Evolutionary conservation across 2,888 invertebrate species (phyloP).

Genomic region (Hofmannophila pseudospretella): DNA sequence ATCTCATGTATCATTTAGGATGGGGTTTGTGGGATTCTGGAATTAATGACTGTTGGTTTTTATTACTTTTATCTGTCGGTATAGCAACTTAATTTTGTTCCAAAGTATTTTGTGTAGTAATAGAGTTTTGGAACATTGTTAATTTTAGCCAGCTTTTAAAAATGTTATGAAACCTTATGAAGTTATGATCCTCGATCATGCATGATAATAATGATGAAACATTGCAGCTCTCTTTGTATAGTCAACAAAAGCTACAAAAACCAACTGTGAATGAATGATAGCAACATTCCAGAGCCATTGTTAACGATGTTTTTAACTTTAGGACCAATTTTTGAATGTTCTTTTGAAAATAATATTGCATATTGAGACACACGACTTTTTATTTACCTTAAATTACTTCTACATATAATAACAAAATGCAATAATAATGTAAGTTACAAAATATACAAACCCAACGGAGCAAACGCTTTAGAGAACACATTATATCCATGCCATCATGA

Average conservation of each 20-base stretch:
- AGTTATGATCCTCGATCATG: not conserved
- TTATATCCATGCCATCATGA: no score
- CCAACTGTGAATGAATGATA: conserved; percentile 62
- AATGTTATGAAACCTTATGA: not conserved
- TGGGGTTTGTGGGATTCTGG: conserved; percentile 65
- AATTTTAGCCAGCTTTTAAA: not conserved
- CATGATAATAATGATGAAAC: no score
- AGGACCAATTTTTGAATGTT: conserved; percentile 78
- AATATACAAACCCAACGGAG: conserved; percentile 30
- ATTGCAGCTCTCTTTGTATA: conserved; percentile 48
- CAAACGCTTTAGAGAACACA: conserved; percentile 48
- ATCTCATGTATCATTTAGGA: conserved; percentile 72
- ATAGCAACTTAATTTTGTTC: conserved; percentile 1
- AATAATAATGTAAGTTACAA: conserved; percentile 16
- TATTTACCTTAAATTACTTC: conserved; percentile 28
- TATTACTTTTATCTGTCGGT: conserved; percentile 38
- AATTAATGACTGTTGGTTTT: conserved; percentile 59
- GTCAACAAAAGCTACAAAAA: conserved; percentile 28
- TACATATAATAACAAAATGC: conserved; percentile 14
- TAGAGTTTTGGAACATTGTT: not conserved
- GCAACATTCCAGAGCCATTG: conserved; percentile 77
- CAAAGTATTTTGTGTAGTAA: not conserved
- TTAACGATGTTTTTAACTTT: conserved; percentile 75
- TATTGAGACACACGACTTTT: conserved; percentile 52
- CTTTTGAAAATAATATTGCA: conserved; percentile 78